Evolutionary conservation across 2,113 vertebrate species (phyloP).

Genomic region (Nicator chloris): DNA sequence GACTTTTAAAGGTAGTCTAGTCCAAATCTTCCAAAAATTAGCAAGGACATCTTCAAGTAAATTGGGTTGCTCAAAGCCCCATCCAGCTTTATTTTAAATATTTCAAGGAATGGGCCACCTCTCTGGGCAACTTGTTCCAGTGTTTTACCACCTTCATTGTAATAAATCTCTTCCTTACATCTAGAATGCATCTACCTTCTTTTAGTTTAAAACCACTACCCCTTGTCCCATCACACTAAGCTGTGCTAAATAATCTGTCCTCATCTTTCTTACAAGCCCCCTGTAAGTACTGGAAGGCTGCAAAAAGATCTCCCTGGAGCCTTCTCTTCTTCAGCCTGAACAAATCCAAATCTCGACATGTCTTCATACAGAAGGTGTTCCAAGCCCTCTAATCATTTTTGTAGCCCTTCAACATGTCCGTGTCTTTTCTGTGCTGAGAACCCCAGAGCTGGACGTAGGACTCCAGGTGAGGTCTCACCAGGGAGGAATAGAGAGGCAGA

Average conservation of each 20-base stretch:
- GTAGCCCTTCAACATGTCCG: background rate
- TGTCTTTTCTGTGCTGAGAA: background rate
- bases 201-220: background rate
- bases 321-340: background rate
- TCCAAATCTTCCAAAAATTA: background rate
- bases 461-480: background rate
- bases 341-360: background rate
- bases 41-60: background rate
- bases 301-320: background rate
- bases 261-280: background rate
- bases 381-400: background rate
- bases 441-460: background rate
- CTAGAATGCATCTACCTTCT: background rate
- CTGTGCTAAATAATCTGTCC: background rate
- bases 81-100: background rate
- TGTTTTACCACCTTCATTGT: accelerated
- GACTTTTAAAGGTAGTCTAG: background rate
- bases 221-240: background rate
- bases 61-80: accelerated
- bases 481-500: background rate
- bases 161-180: background rate
- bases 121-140: no score
- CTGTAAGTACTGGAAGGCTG: background rate
- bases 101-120: background rate
- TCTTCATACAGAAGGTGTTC: background rate